A percentile compares a stretch with the other conserved stretches of the same genome.
These are phyloP conservation scores for Nibea coibor DNA, from an alignment of 2,113 vertebrate genomes.

Conservation along the genomic window DNA sequence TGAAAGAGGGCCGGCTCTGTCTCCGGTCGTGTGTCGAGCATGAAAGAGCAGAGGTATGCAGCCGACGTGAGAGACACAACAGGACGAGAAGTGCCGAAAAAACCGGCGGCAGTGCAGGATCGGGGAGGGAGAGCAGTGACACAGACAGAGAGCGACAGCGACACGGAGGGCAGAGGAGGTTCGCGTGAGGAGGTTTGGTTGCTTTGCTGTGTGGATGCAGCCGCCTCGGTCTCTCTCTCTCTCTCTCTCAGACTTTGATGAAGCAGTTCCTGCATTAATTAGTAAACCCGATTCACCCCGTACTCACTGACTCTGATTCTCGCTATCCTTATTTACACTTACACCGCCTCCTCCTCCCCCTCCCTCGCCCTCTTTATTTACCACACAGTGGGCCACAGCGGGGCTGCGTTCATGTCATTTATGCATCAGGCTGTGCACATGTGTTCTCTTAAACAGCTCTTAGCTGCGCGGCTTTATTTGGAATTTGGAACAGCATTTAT, in stretches of 20 bases:
- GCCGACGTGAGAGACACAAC: conserved; percentile 15
- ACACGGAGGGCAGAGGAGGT: conserved; percentile 36
- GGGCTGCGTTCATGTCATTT: background rate
- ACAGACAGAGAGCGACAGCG: conserved; percentile 57
- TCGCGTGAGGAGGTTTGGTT: background rate
- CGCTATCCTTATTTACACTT: conserved; percentile 40
- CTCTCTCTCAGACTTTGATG: conserved; percentile 44
- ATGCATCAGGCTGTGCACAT: background rate
- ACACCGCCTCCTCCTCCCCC: background rate
- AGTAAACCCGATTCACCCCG: conserved; percentile 28
- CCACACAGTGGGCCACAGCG: conserved; percentile 1
- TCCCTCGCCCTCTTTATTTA: background rate
- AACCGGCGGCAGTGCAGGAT: conserved; percentile 38
- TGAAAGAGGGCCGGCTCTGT: background rate
- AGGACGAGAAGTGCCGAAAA: background rate
- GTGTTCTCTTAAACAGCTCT: background rate
- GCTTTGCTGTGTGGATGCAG: conserved; percentile 14
- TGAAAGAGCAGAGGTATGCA: conserved; percentile 15
- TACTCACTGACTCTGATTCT: conserved; percentile 31
- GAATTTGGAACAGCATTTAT: background rate
- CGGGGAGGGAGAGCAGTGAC: conserved; percentile 9
- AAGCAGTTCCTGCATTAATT: conserved; percentile 60
- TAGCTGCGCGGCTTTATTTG: background rate
- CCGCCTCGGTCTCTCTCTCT: conserved; percentile 15
- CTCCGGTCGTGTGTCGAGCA: conserved; percentile 13